Percentiles rank a stretch among this genome's conserved stretches.
Evolutionary conservation across 1,140 invertebrate genomes (phyloP).

Genomic region (Druon quercuslanigerum): DNA sequence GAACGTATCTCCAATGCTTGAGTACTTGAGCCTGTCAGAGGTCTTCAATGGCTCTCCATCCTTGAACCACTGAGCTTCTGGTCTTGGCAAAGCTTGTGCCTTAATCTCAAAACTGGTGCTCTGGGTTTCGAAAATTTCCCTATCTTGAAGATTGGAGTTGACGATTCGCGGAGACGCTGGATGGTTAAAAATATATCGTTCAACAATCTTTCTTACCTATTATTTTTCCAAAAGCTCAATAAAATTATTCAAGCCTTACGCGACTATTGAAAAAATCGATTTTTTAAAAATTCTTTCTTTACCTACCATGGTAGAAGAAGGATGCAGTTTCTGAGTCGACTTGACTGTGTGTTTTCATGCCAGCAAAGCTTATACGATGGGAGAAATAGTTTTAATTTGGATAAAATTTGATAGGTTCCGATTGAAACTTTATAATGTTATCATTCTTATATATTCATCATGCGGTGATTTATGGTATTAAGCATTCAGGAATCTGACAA

Average conservation of each 20-base stretch:
- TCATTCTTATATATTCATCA: not conserved
- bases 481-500: not conserved
- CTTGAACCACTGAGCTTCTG: conserved; percentile 86
- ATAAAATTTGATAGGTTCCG: too few species aligned
- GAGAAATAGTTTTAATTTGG: not conserved
- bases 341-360: conserved; percentile 44
- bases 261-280: not conserved
- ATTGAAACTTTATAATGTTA: too few species aligned
- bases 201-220: not conserved
- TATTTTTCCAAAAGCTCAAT: not conserved
- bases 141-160: conserved; percentile 83
- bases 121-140: conserved; percentile 85
- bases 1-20: conserved; percentile 83
- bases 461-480: not conserved
- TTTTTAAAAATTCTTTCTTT: conserved; percentile 1
- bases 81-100: conserved; percentile 83
- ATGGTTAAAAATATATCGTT: conserved; percentile 52
- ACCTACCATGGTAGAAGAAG: conserved; percentile 26
- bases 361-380: conserved; percentile 32
- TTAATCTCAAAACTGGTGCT: conserved; percentile 83
- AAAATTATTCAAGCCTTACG: not conserved
- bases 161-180: conserved; percentile 85
- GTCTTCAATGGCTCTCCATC: conserved; percentile 81
- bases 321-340: not conserved
- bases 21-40: conserved; percentile 79